A percentile compares a stretch with the other conserved stretches of the same genome.
These are phyloP conservation scores for Nycticebus coucang DNA, from an alignment of 2,113 vertebrate species.

Conservation along the genomic window DNA sequence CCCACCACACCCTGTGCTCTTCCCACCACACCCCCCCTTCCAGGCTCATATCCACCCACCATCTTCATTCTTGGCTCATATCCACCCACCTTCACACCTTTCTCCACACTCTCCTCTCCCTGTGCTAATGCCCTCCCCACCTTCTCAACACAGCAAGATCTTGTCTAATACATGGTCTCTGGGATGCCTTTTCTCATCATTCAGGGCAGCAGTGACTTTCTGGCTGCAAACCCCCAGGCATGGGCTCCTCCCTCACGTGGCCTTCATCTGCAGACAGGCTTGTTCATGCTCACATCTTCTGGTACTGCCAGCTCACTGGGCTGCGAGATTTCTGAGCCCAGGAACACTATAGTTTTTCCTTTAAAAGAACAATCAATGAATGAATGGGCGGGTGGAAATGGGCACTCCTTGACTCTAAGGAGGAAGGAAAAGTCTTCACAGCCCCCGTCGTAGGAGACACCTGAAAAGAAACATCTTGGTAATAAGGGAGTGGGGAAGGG, in stretches of 20 bases:
- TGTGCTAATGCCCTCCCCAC: too few relatives aligned
- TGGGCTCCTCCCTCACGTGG: fast-evolving
- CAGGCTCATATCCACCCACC: too few relatives aligned
- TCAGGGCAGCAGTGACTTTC: neutral
- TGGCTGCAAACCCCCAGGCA: too few relatives aligned
- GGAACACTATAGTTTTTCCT: neutral
- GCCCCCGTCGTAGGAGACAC: neutral
- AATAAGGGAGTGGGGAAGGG: too few relatives aligned
- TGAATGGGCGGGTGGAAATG: neutral
- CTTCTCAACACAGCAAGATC: too few relatives aligned
- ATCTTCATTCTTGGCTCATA: neutral
- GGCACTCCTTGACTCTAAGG: neutral
- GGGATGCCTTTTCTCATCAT: neutral
- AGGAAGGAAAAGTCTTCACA: neutral
- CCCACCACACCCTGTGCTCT: neutral
- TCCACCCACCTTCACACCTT: neutral
- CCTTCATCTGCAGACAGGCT: neutral
- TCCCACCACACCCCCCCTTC: too few relatives aligned
- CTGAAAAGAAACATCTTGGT: too few relatives aligned
- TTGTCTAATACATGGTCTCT: neutral
- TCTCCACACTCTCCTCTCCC: neutral
- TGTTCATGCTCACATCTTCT: neutral
- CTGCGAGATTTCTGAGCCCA: neutral
- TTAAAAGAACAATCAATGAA: neutral
- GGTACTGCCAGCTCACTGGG: too few relatives aligned